Evolutionary conservation across 2,797 vertebrate species (phyloP).

Genomic region (Pelodytes ibericus): DNA sequence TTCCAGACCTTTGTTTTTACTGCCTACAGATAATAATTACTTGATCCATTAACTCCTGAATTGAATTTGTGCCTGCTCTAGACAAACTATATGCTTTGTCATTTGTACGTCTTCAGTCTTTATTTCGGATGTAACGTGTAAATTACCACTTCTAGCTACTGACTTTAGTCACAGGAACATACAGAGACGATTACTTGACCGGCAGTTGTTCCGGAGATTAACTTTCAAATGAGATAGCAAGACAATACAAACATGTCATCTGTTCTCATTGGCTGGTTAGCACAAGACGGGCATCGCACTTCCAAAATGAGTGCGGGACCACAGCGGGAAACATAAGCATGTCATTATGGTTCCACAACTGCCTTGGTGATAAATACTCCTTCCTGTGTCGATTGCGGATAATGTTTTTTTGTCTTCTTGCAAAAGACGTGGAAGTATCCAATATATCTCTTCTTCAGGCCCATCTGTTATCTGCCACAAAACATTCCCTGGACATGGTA

Average conservation of each 20-base stretch:
- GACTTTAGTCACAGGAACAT: background rate
- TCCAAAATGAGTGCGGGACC: background rate
- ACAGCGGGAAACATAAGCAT: background rate
- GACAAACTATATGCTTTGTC: constrained; percentile 10
- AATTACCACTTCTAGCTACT: background rate
- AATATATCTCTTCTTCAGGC: background rate
- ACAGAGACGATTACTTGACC: background rate
- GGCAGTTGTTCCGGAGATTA: constrained; percentile 1
- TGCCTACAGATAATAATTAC: constrained; percentile 20
- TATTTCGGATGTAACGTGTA: background rate
- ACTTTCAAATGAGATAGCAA: background rate
- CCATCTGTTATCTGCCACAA: constrained; percentile 43
- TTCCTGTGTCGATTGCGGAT: background rate
- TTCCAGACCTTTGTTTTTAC: constrained; percentile 9
- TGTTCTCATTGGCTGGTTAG: background rate
- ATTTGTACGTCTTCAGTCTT: constrained; percentile 1
- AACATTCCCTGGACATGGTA: constrained; percentile 27
- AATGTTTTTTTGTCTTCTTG: background rate
- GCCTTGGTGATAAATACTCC: background rate
- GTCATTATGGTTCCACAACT: background rate
- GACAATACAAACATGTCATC: background rate
- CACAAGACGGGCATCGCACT: background rate
- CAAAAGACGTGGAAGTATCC: background rate
- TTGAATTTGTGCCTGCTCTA: background rate
- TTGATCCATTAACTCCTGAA: constrained; percentile 25